Percentiles rank a stretch among this genome's conserved stretches.
phyloP scores from a whole-genome alignment of 2,888 invertebrate species.

The Drosophila limbata region DNA sequence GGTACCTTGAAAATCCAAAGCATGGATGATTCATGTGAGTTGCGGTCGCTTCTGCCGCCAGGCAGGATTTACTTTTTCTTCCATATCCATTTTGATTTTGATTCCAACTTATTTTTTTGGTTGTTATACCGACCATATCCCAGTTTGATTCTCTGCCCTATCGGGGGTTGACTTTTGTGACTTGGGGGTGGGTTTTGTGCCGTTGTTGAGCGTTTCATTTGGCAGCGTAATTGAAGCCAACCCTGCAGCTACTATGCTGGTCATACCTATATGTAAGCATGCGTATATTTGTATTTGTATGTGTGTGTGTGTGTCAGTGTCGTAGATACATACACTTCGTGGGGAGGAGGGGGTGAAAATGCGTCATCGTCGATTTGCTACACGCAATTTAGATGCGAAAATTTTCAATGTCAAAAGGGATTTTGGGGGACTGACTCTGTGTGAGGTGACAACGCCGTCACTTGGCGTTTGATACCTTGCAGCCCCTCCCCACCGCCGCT shows the following conservation, averaged over 20 bases:
- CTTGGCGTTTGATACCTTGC: conserved; percentile 36
- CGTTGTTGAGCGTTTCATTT: conserved; percentile 54
- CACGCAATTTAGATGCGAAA: conserved; percentile 74
- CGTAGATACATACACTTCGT: conserved; percentile 19
- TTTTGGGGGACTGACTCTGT: conserved; percentile 11
- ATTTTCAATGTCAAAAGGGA: conserved; percentile 76
- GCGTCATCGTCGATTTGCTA: conserved; percentile 75
- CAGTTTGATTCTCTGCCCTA: conserved; percentile 63
- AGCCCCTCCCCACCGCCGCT: neutral
- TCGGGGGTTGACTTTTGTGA: conserved; percentile 69
- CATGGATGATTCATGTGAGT: conserved; percentile 55
- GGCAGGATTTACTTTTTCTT: conserved; percentile 55
- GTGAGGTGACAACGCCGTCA: conserved; percentile 52
- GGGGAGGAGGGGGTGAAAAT: conserved; percentile 45
- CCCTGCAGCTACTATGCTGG: conserved; percentile 48
- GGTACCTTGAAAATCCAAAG: conserved; percentile 13
- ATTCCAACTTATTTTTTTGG: neutral
- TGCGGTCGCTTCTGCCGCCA: neutral
- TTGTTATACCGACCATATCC: conserved; percentile 35
- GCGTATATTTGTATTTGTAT: conserved; percentile 11
- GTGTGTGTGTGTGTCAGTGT: conserved; percentile 5
- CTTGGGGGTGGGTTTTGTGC: conserved; percentile 71
- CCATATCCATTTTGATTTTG: conserved; percentile 2
- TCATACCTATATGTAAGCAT: conserved; percentile 11
- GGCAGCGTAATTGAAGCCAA: conserved; percentile 68